phyloP scores from a whole-genome alignment of 2,113 vertebrate species.

The Corythornis cristatus region DNA sequence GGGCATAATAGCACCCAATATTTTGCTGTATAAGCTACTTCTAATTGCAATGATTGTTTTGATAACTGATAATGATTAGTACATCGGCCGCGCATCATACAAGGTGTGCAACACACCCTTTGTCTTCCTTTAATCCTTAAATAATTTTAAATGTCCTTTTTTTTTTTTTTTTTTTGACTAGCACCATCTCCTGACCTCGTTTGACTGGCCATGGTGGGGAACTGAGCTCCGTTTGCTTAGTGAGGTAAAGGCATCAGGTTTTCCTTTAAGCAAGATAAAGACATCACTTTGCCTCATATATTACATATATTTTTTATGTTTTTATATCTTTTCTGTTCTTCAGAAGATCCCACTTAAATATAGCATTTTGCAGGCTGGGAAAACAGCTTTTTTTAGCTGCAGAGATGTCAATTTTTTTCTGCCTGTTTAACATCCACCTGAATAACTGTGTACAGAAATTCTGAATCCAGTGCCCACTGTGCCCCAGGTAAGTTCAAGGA shows the following conservation, averaged over 20 bases:
- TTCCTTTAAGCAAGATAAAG: neutral
- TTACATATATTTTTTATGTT: too few species aligned
- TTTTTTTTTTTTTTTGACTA: neutral
- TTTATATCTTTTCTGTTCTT: neutral
- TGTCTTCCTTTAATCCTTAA: constrained; percentile 5
- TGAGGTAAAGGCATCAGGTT: neutral
- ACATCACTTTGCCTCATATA: neutral
- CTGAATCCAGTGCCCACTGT: neutral
- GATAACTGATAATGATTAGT: constrained; percentile 10
- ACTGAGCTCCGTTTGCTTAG: neutral
- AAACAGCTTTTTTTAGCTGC: neutral
- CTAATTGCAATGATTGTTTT: constrained; percentile 41
- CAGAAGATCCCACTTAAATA: neutral
- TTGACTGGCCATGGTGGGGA: neutral
- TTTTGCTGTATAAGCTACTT: constrained; percentile 58
- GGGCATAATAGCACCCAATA: neutral
- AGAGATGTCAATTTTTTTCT: rapidly evolving
- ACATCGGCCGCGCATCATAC: neutral
- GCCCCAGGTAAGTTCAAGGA: neutral
- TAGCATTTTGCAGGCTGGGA: neutral
- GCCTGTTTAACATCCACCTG: neutral
- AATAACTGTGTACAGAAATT: neutral
- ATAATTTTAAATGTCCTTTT: neutral
- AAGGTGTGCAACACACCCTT: neutral
- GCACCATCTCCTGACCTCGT: neutral